A percentile compares a stretch with the other conserved stretches of the same genome.
phyloP scores from a whole-genome alignment of 2,888 invertebrate species.

The Agrotis exclamationis region DNA sequence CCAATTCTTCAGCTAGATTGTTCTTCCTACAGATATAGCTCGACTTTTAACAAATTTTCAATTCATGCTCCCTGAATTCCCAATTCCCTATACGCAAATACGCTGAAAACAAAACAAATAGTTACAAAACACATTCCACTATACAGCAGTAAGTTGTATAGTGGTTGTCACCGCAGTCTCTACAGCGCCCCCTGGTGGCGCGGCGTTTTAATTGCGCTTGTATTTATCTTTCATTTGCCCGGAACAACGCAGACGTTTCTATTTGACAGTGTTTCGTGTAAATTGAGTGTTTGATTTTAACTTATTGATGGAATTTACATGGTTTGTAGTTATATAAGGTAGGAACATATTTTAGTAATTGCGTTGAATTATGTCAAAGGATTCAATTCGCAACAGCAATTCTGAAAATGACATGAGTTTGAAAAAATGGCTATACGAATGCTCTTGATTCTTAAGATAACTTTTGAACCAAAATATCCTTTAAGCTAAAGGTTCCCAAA shows the following conservation, averaged over 20 bases:
- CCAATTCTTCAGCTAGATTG: too few relatives aligned
- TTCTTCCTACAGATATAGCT: background rate
- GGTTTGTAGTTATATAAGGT: conserved; percentile 2
- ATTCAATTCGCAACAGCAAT: too few relatives aligned
- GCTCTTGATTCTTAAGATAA: too few relatives aligned
- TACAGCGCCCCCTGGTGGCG: conserved; percentile 48
- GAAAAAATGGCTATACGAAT: too few relatives aligned
- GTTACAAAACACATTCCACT: conserved; percentile 9
- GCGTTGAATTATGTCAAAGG: background rate
- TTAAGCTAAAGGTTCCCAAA: too few relatives aligned
- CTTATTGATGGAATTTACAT: conserved; percentile 51
- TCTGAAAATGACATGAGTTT: too few relatives aligned
- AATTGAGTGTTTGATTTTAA: conserved; percentile 61
- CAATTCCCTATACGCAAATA: background rate
- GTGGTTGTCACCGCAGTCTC: conserved; percentile 27
- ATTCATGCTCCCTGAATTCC: background rate
- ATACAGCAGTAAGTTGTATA: background rate
- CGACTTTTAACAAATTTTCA: background rate
- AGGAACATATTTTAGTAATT: background rate
- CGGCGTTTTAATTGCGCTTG: conserved; percentile 72
- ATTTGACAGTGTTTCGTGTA: conserved; percentile 44
- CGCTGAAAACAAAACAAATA: conserved; percentile 20
- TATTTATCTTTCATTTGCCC: conserved; percentile 77
- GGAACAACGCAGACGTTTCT: conserved; percentile 46
- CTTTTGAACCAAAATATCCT: too few relatives aligned